A percentile compares a stretch with the other conserved stretches of the same genome.
These are phyloP conservation scores for Steatocranus sp. DNA, from an alignment of 2,797 vertebrate genomes.

Conservation along the genomic window DNA sequence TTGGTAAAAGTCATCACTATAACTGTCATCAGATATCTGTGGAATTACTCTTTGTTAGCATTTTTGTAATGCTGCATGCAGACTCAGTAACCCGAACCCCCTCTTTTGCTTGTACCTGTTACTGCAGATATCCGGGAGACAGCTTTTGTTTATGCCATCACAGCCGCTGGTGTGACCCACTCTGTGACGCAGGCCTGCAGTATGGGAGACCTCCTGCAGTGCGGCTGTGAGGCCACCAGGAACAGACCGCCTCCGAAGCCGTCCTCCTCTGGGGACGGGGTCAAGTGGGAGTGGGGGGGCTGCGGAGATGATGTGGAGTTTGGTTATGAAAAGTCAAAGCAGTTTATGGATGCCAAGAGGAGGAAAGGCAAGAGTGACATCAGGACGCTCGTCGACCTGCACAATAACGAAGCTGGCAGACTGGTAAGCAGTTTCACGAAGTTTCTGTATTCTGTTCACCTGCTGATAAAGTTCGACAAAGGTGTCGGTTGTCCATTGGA, in stretches of 20 bases:
- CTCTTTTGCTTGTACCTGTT: not conserved
- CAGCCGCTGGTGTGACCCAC: slow-evolving; percentile 91
- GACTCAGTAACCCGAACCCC: not conserved
- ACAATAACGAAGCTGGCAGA: slow-evolving; percentile 96
- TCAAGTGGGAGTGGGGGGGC: slow-evolving; percentile 97
- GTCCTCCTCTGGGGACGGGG: slow-evolving; percentile 71
- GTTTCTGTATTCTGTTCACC: not conserved
- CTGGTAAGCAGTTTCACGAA: slow-evolving; percentile 77
- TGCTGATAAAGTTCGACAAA: slow-evolving; percentile 2
- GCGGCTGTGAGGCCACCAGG: slow-evolving; percentile 88
- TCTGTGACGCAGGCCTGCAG: slow-evolving; percentile 97
- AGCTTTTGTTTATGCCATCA: slow-evolving; percentile 95
- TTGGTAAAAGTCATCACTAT: not conserved
- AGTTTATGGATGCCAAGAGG: slow-evolving; percentile 95
- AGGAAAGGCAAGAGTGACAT: slow-evolving; percentile 95
- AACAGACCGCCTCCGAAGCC: slow-evolving; percentile 81
- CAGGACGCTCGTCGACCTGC: slow-evolving; percentile 89
- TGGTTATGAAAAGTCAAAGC: slow-evolving; percentile 94
- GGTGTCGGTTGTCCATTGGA: slow-evolving; percentile 47
- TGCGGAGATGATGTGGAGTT: slow-evolving; percentile 97
- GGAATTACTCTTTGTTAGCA: not conserved
- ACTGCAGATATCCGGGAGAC: slow-evolving; percentile 92
- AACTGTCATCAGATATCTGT: not conserved
- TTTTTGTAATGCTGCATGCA: not conserved
- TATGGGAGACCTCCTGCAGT: slow-evolving; percentile 96